Percentiles rank a stretch among this genome's conserved stretches.
phyloP scores from a whole-genome alignment of 2,113 vertebrate species.

The Corydoras sp. region DNA sequence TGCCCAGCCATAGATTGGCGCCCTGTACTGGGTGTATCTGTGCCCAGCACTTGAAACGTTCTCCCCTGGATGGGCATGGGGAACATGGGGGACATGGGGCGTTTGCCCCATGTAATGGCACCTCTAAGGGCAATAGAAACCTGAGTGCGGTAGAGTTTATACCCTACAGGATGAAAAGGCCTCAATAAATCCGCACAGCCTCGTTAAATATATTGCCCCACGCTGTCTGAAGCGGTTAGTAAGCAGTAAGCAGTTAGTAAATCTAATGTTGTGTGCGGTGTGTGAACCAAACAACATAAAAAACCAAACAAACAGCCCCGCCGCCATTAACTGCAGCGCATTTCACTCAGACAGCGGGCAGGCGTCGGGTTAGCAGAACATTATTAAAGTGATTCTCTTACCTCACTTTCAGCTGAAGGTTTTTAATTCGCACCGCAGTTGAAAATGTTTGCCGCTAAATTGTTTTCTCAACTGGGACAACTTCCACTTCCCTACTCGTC shows the following conservation, averaged over 20 bases:
- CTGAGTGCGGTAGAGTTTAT: neutral
- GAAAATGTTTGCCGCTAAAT: constrained; percentile 1
- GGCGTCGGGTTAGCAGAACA: neutral
- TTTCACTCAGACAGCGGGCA: neutral
- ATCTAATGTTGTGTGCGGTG: too few relatives aligned
- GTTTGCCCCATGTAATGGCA: neutral
- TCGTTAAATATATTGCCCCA: too few relatives aligned
- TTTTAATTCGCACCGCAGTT: constrained; percentile 12
- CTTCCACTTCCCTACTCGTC: constrained; percentile 36
- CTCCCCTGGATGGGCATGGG: too few relatives aligned
- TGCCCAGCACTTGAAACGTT: too few relatives aligned
- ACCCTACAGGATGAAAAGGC: neutral
- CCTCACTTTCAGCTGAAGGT: constrained; percentile 19
- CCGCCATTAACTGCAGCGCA: neutral
- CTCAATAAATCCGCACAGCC: too few relatives aligned
- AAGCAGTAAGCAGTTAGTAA: too few relatives aligned
- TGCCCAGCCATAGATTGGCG: too few relatives aligned
- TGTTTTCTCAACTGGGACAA: constrained; percentile 32
- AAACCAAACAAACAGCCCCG: neutral
- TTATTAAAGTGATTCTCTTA: constrained; percentile 8
- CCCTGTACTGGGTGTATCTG: too few relatives aligned
- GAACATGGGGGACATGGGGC: too few relatives aligned
- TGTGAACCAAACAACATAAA: too few relatives aligned
- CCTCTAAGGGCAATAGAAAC: neutral
- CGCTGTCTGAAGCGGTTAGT: too few relatives aligned